Percentiles rank a stretch among this genome's conserved stretches.
Evolutionary conservation across 2,113 vertebrate genomes (phyloP).

Genomic region (Crocuta crocuta): DNA sequence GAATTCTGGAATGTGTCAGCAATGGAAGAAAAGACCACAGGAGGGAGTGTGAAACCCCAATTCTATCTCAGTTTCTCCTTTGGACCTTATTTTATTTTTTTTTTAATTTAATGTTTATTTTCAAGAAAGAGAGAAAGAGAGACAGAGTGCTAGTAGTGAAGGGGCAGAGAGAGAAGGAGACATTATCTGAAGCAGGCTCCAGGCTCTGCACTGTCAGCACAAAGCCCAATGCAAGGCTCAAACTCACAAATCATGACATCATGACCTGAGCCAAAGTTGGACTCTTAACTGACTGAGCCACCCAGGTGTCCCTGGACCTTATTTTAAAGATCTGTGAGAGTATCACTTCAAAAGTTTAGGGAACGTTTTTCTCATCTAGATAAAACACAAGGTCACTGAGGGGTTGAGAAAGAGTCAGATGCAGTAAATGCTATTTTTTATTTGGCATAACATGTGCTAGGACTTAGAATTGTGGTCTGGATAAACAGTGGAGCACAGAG

Average conservation of each 20-base stretch:
- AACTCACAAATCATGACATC: no score
- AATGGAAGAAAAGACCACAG: background rate
- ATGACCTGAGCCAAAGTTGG: no score
- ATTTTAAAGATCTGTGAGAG: background rate
- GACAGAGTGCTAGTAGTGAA: no score
- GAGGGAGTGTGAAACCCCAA: background rate
- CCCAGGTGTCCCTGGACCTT: background rate
- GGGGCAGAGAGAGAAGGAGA: no score
- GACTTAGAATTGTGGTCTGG: background rate
- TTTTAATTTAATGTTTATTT: no score
- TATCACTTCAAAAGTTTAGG: background rate
- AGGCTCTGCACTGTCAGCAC: no score
- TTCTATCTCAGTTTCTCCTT: background rate
- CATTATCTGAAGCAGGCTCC: no score
- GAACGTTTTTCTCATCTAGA: background rate
- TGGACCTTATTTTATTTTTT: background rate
- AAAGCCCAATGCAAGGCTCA: no score
- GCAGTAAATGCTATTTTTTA: background rate
- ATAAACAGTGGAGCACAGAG: no score
- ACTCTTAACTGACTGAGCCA: no score
- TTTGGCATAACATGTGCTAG: background rate
- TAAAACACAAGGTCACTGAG: background rate
- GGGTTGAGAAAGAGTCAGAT: background rate
- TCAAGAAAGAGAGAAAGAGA: no score
- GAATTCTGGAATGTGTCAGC: background rate